These are phyloP conservation scores for Heliornis fulica DNA, from an alignment of 2,113 vertebrate genomes.

Conservation along the genomic window DNA sequence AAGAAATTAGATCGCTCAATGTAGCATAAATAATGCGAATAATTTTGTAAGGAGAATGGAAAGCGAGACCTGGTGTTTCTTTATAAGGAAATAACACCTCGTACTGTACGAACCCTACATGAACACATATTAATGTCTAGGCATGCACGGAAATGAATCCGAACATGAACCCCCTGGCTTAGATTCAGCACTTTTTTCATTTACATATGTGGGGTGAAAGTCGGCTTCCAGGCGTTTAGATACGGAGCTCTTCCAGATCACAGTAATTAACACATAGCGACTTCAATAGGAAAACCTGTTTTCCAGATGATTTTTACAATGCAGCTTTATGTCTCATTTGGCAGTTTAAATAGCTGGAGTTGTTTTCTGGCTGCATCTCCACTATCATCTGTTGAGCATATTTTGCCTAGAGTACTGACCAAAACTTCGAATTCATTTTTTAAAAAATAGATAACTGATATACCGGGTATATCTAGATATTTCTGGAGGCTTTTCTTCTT, in stretches of 20 bases:
- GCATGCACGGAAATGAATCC: slow-evolving; percentile 78
- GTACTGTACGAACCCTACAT: slow-evolving; percentile 74
- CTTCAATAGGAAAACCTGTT: slow-evolving; percentile 85
- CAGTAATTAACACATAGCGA: slow-evolving; percentile 84
- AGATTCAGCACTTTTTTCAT: slow-evolving; percentile 74
- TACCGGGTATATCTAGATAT: background rate
- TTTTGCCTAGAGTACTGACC: slow-evolving; percentile 72
- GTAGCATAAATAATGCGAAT: slow-evolving; percentile 90
- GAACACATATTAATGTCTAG: slow-evolving; percentile 81
- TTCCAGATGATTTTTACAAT: slow-evolving; percentile 88
- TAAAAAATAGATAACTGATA: background rate
- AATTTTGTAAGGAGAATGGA: slow-evolving; percentile 85
- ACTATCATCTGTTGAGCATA: slow-evolving; percentile 83
- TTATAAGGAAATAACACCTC: slow-evolving; percentile 86
- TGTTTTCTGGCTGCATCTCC: slow-evolving; percentile 79
- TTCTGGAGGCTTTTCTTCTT: background rate
- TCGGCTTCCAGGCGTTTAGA: slow-evolving; percentile 79
- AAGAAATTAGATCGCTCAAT: slow-evolving; percentile 93
- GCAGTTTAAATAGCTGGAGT: slow-evolving; percentile 83
- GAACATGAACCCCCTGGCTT: slow-evolving; percentile 76
- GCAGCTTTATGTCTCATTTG: slow-evolving; percentile 86
- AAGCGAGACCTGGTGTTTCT: slow-evolving; percentile 86
- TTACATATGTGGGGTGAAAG: slow-evolving; percentile 78
- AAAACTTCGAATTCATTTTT: slow-evolving; percentile 52
- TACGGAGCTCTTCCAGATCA: slow-evolving; percentile 81